Evolutionary conservation across 2,797 vertebrate species (phyloP), one percentile per base, ranked within the genome.

Genomic region (Fratercula arctica): DNA sequence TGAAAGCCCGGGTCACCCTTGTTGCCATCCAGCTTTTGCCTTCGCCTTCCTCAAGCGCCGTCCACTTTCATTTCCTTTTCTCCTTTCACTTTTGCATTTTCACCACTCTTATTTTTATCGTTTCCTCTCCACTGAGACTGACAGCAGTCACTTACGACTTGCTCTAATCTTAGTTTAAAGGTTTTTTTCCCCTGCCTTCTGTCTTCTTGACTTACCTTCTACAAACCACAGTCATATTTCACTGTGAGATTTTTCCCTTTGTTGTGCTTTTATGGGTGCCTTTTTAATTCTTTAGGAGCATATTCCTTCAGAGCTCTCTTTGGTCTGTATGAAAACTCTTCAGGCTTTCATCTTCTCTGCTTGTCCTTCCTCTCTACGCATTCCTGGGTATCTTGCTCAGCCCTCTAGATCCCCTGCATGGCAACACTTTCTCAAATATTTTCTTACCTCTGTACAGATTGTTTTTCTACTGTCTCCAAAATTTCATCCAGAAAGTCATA

Each of bases 201-300:
- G 41, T 89, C 77, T 86, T 74, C 80, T 82, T 94, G 57, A 76
- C 83, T 95, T 93, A 81, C 37, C 82, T 93, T 84, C 92, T 90
- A 78, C 63, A 73, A 92, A 79, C 59, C 54, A 85, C 48, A 41
- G 37, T 95, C 6, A 0, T 73, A 73, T 87, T 92, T 90, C 70
- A 67, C 43, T 39, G 79, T 61, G 54, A 93, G 59, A 67, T 93
- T 81, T 93, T 93, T 81, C 39, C 72, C 54, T 93, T 90, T 86
- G 41, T 75, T 84, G 50, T 88, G 69, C 79, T 97, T 91, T 94
- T 94, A 50, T 81, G 53, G 39, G 7, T 92, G 70, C 81, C 77
- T 93, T 88, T 93, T 92, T 94, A 97, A 93, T 93, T 93, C 90
- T 93, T 75, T 76, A 82, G 89, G 78, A 87, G 56, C 48, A 64